Base-by-base conservation (phyloP, 2,888 invertebrate species). In the Phymatocera aterrima region DNA sequence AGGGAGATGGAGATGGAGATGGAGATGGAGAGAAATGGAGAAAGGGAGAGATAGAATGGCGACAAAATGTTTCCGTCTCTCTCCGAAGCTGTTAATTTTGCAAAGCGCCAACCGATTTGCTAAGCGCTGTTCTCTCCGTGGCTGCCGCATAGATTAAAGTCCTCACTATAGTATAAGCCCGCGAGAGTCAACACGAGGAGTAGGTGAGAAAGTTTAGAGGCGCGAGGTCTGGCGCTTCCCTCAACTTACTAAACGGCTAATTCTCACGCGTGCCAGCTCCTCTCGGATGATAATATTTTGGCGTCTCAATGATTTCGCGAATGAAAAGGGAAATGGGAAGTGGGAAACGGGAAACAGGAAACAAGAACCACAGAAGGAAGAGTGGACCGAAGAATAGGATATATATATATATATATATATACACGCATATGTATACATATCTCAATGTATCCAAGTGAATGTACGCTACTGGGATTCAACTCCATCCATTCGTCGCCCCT, bases 101-200 rank as follows among this genome's bases (percentile, higher is more conserved):
- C 72, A 72, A 72, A 51, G 72, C 72, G 34, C 72, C 72, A 72
- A 72, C 31, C 72, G 72, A 72, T 72, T 72, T 72, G 72, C 51
- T 72, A 51, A 72, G 21, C 72, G 72, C 51, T 70, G 31, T 18
- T 48, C 72, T 72, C 18, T 37, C 48, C 8, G 48, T 34, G 68
- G 46, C 24, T 68, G 68, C 68, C 34, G 72, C 48, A 15, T 72
- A 48, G 72, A 72, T 72, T 72, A 72, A 72, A 48, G 48, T 72
- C 48, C 72, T 51, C n/a, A n/a, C n/a, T n/a, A n/a, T n/a, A n/a
- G n/a, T n/a, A 34, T 15, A 34, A 51, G 31, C 34, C 31, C 5
- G 28, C n/a, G 34, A 3, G 31, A 64, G 15, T n/a, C 6, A 64
- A n/a, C n/a, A n/a, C n/a, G 61, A 31, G 18, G 3, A 21, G 54